These are phyloP conservation scores for Trematomus bernacchii DNA, from an alignment of 2,797 vertebrate genomes.

Conservation along the genomic window DNA sequence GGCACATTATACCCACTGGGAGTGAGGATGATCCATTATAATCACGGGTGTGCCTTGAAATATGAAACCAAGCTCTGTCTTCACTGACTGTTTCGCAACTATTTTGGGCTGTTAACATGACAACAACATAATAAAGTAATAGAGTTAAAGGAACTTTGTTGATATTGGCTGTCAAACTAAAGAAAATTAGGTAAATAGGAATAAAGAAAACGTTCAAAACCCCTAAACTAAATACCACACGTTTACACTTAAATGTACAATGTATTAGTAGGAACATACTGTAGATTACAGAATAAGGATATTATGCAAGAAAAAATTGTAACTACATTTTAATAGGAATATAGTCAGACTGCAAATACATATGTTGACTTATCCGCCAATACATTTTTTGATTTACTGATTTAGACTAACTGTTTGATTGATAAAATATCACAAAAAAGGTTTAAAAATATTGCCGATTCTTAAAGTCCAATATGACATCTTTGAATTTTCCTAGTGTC, in stretches of 20 bases:
- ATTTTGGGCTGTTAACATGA: not conserved
- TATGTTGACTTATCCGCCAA: too few relatives aligned
- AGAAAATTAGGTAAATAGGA: not conserved
- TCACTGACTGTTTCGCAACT: not conserved
- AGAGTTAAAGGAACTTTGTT: not conserved
- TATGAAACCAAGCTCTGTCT: not conserved
- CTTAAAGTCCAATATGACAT: too few relatives aligned
- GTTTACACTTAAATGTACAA: not conserved
- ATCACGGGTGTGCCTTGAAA: slow-evolving; percentile 5
- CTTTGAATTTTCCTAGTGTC: too few relatives aligned
- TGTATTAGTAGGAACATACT: not conserved
- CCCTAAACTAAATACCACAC: not conserved
- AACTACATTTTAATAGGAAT: too few relatives aligned
- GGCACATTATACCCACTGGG: not conserved
- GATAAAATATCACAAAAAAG: too few relatives aligned
- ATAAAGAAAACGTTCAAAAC: not conserved
- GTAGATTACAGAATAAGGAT: too few relatives aligned
- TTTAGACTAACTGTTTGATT: too few relatives aligned
- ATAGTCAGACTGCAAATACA: too few relatives aligned
- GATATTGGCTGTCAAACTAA: not conserved
- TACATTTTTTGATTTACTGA: too few relatives aligned
- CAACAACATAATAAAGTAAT: not conserved
- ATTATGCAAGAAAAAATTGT: too few relatives aligned
- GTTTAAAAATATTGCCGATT: too few relatives aligned
- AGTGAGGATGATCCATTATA: not conserved